phyloP scores from a whole-genome alignment of 1,140 invertebrate genomes.

The Chionoecetes opilio region DNA sequence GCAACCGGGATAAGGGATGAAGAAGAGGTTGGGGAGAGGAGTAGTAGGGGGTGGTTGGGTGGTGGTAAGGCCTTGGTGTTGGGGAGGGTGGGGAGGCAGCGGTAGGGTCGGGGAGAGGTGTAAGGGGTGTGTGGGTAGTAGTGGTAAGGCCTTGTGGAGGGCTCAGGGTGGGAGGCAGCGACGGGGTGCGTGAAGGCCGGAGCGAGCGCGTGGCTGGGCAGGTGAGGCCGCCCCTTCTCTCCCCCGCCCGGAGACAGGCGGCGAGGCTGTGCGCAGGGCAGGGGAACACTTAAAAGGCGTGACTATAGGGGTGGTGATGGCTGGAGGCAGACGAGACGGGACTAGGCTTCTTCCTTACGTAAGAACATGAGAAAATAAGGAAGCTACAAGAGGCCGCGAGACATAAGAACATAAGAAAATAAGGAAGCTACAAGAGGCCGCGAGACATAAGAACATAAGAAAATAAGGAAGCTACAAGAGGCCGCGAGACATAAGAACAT shows the following conservation, averaged over 20 bases:
- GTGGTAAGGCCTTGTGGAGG: too few relatives aligned
- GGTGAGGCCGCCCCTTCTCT: not conserved
- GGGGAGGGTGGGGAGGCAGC: not conserved
- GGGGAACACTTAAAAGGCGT: not conserved
- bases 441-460: too few relatives aligned
- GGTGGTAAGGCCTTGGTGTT: not conserved
- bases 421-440: too few relatives aligned
- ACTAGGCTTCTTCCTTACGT: too few relatives aligned
- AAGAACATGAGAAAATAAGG: too few relatives aligned
- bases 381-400: too few relatives aligned
- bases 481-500: too few relatives aligned
- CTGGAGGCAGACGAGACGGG: not conserved
- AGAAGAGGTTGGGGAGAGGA: not conserved
- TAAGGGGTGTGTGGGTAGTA: not conserved
- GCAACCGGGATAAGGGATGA: not conserved
- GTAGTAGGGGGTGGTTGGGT: not conserved
- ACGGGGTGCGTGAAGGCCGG: not conserved
- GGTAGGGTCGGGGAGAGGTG: not conserved
- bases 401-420: too few relatives aligned
- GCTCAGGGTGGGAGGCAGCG: not conserved
- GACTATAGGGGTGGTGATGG: not conserved
- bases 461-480: too few relatives aligned
- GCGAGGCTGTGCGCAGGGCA: not conserved
- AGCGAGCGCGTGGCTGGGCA: too few relatives aligned
- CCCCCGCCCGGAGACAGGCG: slow-evolving; percentile 1